These are phyloP conservation scores for Cataglyphis rosenhaueri DNA, from an alignment of 2,888 invertebrate genomes.

Conservation along the genomic window DNA sequence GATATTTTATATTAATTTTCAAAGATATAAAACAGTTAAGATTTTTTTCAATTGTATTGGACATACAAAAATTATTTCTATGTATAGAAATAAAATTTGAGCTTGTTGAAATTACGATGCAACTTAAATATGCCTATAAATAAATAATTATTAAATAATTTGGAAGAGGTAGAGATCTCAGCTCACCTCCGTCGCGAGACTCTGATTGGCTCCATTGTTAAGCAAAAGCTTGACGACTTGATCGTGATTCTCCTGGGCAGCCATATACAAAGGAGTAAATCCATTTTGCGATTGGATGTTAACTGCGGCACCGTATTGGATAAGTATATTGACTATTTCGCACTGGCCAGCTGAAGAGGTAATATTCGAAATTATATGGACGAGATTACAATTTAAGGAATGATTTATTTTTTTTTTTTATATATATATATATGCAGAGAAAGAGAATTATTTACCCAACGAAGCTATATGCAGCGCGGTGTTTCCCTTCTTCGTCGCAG, in stretches of 20 bases:
- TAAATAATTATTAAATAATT: slow-evolving; percentile 18
- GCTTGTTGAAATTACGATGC: background rate
- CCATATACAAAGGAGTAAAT: slow-evolving; percentile 99
- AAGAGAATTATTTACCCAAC: slow-evolving; percentile 86
- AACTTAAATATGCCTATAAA: background rate
- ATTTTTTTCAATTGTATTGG: background rate
- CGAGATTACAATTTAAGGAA: background rate
- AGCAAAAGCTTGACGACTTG: slow-evolving; percentile 96
- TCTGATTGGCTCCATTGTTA: slow-evolving; percentile 97
- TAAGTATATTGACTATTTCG: slow-evolving; percentile 95
- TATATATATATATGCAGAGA: background rate
- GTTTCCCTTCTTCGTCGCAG: slow-evolving; percentile 98
- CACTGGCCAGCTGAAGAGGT: slow-evolving; percentile 93
- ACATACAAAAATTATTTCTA: background rate
- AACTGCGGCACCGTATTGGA: slow-evolving; percentile 96
- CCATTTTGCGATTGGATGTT: slow-evolving; percentile 99
- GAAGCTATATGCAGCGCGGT: slow-evolving; percentile 99
- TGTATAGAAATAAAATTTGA: background rate
- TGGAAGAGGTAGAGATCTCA: background rate
- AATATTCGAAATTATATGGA: background rate
- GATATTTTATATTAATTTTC: background rate
- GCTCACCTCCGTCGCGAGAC: slow-evolving; percentile 96
- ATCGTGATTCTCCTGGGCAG: slow-evolving; percentile 98
- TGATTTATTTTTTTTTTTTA: background rate
- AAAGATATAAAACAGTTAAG: background rate